phyloP scores from a whole-genome alignment of 2,113 vertebrate species.

The Gallinago undulata region DNA sequence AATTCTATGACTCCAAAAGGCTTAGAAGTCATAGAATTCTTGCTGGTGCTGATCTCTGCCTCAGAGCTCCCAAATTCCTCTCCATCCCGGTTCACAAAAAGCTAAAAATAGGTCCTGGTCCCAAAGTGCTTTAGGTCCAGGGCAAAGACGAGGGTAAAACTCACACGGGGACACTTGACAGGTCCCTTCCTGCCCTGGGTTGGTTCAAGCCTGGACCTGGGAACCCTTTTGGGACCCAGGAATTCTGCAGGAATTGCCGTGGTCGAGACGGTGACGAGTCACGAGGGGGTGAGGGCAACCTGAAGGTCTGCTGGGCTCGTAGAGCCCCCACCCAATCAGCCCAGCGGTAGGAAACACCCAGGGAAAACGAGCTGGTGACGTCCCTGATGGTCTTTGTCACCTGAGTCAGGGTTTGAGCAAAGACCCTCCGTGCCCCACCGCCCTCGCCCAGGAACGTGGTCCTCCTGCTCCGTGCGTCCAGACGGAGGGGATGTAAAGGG shows the following conservation, averaged over 20 bases:
- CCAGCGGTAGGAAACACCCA: rapidly evolving
- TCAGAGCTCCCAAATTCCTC: not conserved
- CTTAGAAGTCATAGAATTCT: no score
- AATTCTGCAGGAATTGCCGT: not conserved
- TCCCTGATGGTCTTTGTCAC: rapidly evolving
- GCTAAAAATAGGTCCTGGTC: not conserved
- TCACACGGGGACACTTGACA: no score
- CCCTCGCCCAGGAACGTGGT: not conserved
- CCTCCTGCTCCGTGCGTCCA: no score
- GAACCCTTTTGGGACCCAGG: not conserved
- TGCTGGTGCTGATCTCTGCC: not conserved
- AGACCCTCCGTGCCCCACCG: rapidly evolving
- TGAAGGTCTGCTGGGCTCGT: not conserved
- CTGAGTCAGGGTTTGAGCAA: rapidly evolving
- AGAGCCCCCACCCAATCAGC: not conserved
- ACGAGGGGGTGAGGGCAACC: not conserved
- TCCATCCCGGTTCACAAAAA: rapidly evolving
- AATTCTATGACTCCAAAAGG: not conserved
- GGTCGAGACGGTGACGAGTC: rapidly evolving
- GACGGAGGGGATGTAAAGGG: not conserved
- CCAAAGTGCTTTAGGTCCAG: not conserved
- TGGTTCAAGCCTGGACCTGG: not conserved
- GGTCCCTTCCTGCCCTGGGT: not conserved
- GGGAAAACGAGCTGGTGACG: rapidly evolving
- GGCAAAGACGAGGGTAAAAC: not conserved